Evolutionary conservation across 2,113 vertebrate species (phyloP).

Genomic region (Salvator merianae): DNA sequence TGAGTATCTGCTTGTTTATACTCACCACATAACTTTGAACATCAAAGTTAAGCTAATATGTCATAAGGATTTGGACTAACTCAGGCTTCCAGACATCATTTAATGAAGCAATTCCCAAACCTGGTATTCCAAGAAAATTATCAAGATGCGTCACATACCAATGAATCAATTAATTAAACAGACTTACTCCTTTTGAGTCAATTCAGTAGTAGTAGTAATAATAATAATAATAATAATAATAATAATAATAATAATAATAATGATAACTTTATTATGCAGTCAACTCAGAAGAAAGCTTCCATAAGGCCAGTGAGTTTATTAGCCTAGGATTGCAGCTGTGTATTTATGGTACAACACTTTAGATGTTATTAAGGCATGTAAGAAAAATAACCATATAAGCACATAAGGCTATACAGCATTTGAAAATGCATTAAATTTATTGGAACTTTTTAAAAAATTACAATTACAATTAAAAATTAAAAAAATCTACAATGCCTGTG

Average conservation of each 20-base stretch:
- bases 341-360: neutral
- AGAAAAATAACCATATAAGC: neutral
- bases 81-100: neutral
- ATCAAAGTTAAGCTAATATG: constrained; percentile 31
- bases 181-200: neutral
- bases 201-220: no score
- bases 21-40: constrained; percentile 26
- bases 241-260: no score
- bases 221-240: no score
- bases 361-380: neutral
- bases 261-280: neutral
- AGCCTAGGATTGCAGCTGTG: neutral
- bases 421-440: neutral
- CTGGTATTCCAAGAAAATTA: neutral
- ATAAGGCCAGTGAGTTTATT: neutral
- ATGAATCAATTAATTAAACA: neutral
- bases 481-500: neutral
- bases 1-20: constrained; percentile 52
- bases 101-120: neutral
- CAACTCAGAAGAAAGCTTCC: neutral
- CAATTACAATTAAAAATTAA: no score
- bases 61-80: constrained; percentile 49
- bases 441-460: no score
- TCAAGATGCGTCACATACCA: neutral
- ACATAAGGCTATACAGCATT: neutral